Conservation (phyloP, 2,888 invertebrate genomes). For the Corbicula japonica region DNA sequence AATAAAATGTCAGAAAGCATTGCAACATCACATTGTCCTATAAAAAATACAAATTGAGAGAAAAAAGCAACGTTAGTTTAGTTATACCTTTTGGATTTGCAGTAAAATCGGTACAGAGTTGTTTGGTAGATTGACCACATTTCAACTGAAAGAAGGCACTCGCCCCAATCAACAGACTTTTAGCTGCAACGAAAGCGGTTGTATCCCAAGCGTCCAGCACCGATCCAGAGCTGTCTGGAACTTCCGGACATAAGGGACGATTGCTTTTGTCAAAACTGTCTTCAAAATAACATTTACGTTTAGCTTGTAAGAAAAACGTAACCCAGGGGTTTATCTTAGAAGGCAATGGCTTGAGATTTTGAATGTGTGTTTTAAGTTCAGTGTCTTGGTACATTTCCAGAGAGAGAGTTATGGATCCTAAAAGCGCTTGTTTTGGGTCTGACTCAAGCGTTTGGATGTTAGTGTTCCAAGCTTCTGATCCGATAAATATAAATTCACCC, state of each 20-base stretch:
- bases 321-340: conserved; percentile 40
- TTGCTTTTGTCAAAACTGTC: conserved; percentile 41
- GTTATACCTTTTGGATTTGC: too few relatives aligned
- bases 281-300: conserved; percentile 35
- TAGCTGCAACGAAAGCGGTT: too few relatives aligned
- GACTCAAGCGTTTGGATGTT: conserved; percentile 20
- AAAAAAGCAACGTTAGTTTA: too few relatives aligned
- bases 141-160: too few relatives aligned
- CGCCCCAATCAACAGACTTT: too few relatives aligned
- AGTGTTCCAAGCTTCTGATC: conserved; percentile 63
- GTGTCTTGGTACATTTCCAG: conserved; percentile 30
- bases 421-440: conserved; percentile 20
- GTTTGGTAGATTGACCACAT: too few relatives aligned
- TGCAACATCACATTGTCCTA: too few relatives aligned
- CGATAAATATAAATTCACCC: conserved; percentile 64
- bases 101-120: too few relatives aligned
- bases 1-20: too few relatives aligned
- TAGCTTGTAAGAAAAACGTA: conserved; percentile 24
- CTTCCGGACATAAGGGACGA: conserved; percentile 2
- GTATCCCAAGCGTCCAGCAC: too few relatives aligned
- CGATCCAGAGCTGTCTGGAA: too few relatives aligned
- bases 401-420: conserved; percentile 47
- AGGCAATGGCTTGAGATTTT: conserved; percentile 4
- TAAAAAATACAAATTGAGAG: too few relatives aligned
- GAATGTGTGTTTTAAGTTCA: conserved; percentile 13